Evolutionary conservation across 2,113 vertebrate genomes (phyloP).

Genomic region (Isurus oxyrinchus): DNA sequence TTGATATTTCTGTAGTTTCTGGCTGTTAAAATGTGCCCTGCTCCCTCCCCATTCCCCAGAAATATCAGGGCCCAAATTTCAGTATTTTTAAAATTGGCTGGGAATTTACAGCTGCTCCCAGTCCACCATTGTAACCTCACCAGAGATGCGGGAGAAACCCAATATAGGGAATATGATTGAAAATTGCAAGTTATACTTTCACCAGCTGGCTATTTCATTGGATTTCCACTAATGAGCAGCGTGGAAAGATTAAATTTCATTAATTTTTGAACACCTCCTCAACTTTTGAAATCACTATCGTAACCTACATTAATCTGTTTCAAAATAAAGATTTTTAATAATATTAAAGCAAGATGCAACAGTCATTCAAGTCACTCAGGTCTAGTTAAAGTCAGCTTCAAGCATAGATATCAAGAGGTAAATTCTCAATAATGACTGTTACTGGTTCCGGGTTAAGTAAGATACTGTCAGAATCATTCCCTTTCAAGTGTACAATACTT

Average conservation of each 20-base stretch:
- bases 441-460: not conserved
- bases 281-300: not conserved
- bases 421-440: not conserved
- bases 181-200: not conserved
- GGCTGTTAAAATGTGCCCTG: not conserved
- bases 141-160: not conserved
- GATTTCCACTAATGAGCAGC: not conserved
- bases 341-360: not conserved
- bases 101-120: not conserved
- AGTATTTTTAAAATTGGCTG: not conserved
- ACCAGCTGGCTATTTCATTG: not conserved
- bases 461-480: not conserved
- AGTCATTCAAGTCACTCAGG: not conserved
- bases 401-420: not conserved
- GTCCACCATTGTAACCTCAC: not conserved
- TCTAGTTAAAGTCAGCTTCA: not conserved
- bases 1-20: not conserved
- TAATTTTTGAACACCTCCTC: not conserved
- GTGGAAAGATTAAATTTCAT: not conserved
- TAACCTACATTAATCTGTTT: not conserved
- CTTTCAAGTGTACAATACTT: not conserved
- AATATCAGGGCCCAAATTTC: not conserved
- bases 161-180: not conserved
- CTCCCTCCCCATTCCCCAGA: not conserved
- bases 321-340: not conserved